Percentiles rank a stretch among this genome's conserved stretches.
Conservation (phyloP, 2,113 vertebrate genomes). For the Salvelinus fontinalis region DNA sequence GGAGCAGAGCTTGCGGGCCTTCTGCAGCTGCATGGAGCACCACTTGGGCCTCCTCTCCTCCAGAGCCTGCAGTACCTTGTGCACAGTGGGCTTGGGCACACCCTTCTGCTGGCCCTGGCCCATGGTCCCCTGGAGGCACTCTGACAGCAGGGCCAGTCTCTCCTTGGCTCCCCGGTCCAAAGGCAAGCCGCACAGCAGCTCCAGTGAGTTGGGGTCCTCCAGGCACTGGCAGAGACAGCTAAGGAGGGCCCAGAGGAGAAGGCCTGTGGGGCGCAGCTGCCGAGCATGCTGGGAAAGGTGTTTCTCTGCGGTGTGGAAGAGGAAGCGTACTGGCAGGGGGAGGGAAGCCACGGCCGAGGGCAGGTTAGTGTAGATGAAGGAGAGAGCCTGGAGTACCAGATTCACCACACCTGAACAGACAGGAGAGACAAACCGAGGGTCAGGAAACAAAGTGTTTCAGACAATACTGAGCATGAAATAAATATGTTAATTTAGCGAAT, state of each 20-base stretch:
- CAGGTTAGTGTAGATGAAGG: slow-evolving; percentile 92
- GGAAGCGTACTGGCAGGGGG: slow-evolving; percentile 88
- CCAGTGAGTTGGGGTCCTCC: slow-evolving; percentile 82
- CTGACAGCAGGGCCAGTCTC: slow-evolving; percentile 80
- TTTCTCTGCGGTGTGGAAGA: slow-evolving; percentile 87
- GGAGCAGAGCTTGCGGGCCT: slow-evolving; percentile 83
- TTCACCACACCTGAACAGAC: slow-evolving; percentile 67
- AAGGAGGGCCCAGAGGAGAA: slow-evolving; percentile 88
- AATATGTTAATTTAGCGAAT: too few species aligned
- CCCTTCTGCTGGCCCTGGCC: slow-evolving; percentile 74
- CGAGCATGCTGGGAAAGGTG: slow-evolving; percentile 84
- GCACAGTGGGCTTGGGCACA: slow-evolving; percentile 78
- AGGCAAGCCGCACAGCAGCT: slow-evolving; percentile 80
- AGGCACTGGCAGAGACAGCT: slow-evolving; percentile 82
- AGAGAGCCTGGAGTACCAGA: slow-evolving; percentile 84
- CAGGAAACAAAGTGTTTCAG: neutral
- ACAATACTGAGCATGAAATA: too few species aligned
- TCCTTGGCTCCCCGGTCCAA: slow-evolving; percentile 77
- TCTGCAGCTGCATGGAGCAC: slow-evolving; percentile 85
- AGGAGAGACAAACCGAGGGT: neutral
- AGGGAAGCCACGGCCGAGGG: slow-evolving; percentile 87
- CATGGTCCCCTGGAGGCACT: slow-evolving; percentile 84
- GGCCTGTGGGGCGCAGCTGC: slow-evolving; percentile 83
- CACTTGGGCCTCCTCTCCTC: slow-evolving; percentile 89
- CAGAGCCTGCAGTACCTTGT: slow-evolving; percentile 84